Percentiles rank a stretch among this genome's conserved stretches.
Evolutionary conservation across 2,113 vertebrate genomes (phyloP).

Genomic region (Cairina moschata): DNA sequence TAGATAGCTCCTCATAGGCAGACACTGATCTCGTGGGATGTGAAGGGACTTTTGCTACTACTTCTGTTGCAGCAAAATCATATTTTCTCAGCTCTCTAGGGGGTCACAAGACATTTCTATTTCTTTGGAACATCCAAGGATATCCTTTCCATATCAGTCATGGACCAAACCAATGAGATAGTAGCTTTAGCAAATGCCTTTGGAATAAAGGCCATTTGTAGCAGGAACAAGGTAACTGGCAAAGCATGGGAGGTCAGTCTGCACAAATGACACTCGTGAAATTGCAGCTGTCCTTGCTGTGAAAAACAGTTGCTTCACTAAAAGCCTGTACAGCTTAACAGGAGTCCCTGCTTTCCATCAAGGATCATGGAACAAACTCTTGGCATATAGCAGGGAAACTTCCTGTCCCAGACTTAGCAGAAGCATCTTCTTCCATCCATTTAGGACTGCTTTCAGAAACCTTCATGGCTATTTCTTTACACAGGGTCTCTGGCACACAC

Average conservation of each 20-base stretch:
- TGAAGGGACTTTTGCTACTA: neutral
- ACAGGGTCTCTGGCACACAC: neutral
- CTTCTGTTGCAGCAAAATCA: neutral
- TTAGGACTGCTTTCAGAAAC: neutral
- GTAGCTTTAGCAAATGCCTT: neutral
- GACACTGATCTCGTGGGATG: neutral
- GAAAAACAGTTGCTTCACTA: neutral
- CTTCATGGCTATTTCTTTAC: neutral
- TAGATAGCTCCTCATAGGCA: neutral
- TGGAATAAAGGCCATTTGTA: neutral
- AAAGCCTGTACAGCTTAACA: neutral
- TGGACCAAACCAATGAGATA: neutral
- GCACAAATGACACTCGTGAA: neutral
- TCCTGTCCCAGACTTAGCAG: neutral
- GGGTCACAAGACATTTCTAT: neutral
- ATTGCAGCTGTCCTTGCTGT: neutral
- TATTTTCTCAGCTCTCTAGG: neutral
- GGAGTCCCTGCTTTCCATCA: neutral
- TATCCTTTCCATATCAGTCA: neutral
- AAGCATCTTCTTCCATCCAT: neutral
- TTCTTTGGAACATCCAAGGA: neutral
- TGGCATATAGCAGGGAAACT: neutral
- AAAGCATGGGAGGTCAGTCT: neutral
- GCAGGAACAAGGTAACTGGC: neutral
- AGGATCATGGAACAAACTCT: neutral